A percentile compares a stretch with the other conserved stretches of the same genome.
These are phyloP conservation scores for Sinopyrophorus schimmeli DNA, from an alignment of 2,888 invertebrate genomes.

Conservation along the genomic window DNA sequence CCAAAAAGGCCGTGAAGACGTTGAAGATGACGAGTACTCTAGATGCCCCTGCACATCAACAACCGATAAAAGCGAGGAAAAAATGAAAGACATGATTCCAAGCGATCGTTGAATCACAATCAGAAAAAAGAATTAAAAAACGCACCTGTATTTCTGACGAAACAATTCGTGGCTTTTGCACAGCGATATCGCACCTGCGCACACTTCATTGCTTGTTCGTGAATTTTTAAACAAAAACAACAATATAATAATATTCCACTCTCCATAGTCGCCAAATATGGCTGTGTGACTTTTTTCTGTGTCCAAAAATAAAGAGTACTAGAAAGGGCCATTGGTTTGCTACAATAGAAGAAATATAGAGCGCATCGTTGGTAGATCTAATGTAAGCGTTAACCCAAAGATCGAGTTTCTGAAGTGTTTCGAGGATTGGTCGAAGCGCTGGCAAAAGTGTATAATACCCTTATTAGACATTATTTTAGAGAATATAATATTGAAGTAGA, in stretches of 20 bases:
- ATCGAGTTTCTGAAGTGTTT: constrained; percentile 36
- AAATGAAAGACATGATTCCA: no score
- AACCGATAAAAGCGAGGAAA: no score
- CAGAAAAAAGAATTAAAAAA: no score
- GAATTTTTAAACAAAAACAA: constrained; percentile 31
- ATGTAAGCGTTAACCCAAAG: constrained; percentile 36
- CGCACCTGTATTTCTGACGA: no score
- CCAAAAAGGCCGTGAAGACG: no score
- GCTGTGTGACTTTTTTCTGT: constrained; percentile 28
- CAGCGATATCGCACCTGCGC: no score
- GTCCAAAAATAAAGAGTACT: constrained; percentile 36
- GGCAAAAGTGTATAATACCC: constrained; percentile 38
- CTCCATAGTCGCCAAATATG: constrained; percentile 32
- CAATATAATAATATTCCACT: constrained; percentile 21
- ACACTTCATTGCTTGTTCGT: no score
- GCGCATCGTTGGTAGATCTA: constrained; percentile 35
- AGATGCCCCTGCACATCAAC: no score
- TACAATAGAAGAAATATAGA: constrained; percentile 34
- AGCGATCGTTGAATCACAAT: no score
- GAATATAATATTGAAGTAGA: no score
- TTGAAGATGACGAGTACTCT: no score
- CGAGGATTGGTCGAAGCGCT: constrained; percentile 38
- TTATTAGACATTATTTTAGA: constrained; percentile 29
- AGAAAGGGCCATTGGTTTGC: constrained; percentile 28
- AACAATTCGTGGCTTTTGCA: no score